A percentile compares a stretch with the other conserved stretches of the same genome.
phyloP scores from a whole-genome alignment of 1,140 invertebrate genomes.

The Zaprionus davidi region DNA sequence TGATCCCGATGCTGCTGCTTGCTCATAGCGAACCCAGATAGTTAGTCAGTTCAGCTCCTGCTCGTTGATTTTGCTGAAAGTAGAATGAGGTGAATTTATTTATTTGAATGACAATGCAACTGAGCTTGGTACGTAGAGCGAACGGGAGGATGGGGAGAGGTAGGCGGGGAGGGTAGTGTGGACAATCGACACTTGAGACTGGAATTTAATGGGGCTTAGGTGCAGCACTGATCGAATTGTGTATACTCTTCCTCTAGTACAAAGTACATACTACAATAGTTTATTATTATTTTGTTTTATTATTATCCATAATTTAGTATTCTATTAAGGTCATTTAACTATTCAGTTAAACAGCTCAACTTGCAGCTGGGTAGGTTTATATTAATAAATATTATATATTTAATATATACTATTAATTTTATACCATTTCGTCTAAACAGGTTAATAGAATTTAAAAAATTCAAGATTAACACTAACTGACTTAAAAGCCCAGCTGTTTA shows the following conservation, averaged over 20 bases:
- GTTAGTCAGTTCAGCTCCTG: not conserved
- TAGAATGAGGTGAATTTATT: slow-evolving; percentile 1
- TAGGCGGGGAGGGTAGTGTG: not conserved
- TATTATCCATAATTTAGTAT: not conserved
- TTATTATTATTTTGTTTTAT: not conserved
- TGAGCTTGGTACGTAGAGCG: not conserved
- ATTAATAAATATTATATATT: not conserved
- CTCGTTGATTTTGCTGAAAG: slow-evolving; percentile 7
- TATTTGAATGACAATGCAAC: not conserved
- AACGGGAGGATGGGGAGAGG: not conserved
- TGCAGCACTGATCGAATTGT: not conserved
- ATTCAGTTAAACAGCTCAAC: too few species aligned
- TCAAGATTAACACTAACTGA: not conserved
- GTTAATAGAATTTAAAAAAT: not conserved
- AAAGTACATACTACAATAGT: not conserved
- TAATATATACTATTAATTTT: not conserved
- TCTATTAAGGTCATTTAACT: too few species aligned
- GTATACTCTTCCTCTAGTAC: not conserved
- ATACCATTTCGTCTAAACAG: not conserved
- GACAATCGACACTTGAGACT: not conserved
- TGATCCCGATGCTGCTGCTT: slow-evolving; percentile 60
- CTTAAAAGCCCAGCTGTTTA: not conserved
- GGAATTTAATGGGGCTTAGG: not conserved
- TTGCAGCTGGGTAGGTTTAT: too few species aligned
- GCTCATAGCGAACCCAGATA: slow-evolving; percentile 48